Evolutionary conservation across 2,113 vertebrate species (phyloP).

Genomic region (Mesitornis unicolor): DNA sequence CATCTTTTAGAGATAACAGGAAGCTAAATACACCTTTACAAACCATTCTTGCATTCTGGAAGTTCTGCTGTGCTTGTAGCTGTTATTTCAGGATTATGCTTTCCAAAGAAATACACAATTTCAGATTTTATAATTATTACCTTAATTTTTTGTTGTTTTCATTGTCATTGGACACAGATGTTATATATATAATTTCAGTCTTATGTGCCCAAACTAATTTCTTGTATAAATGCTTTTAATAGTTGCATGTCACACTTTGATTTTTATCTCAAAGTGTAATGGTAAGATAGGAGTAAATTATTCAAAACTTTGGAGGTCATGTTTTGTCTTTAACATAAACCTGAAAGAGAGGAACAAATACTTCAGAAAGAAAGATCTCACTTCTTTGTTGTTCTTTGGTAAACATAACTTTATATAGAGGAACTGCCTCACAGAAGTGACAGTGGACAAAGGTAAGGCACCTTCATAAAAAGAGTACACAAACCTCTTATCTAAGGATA

Average conservation of each 20-base stretch:
- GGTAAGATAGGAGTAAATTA: neutral
- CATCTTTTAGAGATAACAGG: neutral
- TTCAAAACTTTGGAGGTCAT: neutral
- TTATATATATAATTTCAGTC: neutral
- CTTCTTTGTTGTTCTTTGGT: neutral
- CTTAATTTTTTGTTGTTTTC: neutral
- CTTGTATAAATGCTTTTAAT: neutral
- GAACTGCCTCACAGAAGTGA: neutral
- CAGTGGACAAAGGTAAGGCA: neutral
- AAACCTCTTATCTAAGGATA: neutral
- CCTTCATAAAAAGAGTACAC: neutral
- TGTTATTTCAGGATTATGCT: neutral
- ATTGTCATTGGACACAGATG: neutral
- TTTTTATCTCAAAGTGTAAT: neutral
- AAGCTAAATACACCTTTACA: neutral
- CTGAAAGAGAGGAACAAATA: neutral
- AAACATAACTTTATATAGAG: neutral
- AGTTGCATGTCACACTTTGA: neutral
- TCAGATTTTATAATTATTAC: neutral
- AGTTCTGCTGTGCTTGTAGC: neutral
- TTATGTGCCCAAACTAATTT: neutral
- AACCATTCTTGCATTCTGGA: neutral
- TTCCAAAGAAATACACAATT: neutral
- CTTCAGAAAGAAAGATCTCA: neutral
- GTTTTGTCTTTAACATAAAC: neutral